Base-by-base conservation (phyloP, 1,140 invertebrate species). In the Lucilia sericata region DNA sequence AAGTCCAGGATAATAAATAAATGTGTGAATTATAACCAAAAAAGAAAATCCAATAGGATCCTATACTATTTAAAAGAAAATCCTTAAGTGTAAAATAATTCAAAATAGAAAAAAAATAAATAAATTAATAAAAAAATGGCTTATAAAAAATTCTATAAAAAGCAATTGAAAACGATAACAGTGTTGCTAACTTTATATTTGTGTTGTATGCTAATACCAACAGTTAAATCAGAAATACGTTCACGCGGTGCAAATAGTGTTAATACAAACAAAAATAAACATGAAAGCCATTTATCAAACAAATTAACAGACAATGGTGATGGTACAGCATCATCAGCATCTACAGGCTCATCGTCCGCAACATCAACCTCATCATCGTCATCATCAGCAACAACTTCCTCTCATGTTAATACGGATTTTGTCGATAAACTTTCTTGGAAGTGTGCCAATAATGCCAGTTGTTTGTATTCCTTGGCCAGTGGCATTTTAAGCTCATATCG, bases 371-470 rank as follows among this genome's bases (percentile, higher is more conserved):
- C 60, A n/a, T 76, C 74, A 14, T 14, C n/a, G n/a, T n/a, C 34
- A 47, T 17, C 75, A 2, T 17, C 75, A 7, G 19, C 42, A 49
- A 51, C 76, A 49, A 83, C 84, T 17, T 78, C 85, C 51, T 83
- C 85, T 75, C 84, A 86, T 9, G 86, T 86, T 60, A 90, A 89
- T 82, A 88, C 87, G 49, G 88, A 90, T 70, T 84, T 90, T 30
- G 70, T 88, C 83, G 88, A 90, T 85, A 91, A 89, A 82, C 80
- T 91, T 1, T 89, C 85, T 51, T 91, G 90, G 90, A 87, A 91
- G 83, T 91, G 90, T 85, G 89, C 90, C 47, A 91, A 91, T 82
- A 91, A 91, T 82, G 88, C 89, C 42, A 91, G 87, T 17, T 91
- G 90, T 65, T 83, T 91, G 17, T 86, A 89, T 14, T 75, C 84